phyloP scores from a whole-genome alignment of 2,113 vertebrate genomes.

The Thoracochromis brauschi region DNA sequence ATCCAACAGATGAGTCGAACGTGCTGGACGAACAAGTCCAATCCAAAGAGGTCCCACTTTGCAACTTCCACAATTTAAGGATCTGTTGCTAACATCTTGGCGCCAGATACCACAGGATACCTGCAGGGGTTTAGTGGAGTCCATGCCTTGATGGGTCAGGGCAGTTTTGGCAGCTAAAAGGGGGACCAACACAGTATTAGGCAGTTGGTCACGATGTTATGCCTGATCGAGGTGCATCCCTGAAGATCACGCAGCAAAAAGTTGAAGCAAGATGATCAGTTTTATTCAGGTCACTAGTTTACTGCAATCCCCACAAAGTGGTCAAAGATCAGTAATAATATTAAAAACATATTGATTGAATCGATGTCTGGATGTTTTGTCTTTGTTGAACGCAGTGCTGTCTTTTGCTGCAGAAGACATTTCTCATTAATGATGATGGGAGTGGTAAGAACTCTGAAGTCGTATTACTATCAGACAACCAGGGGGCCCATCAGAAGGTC shows the following conservation, averaged over 20 bases:
- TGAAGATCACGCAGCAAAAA: background rate
- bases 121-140: background rate
- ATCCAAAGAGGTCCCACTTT: background rate
- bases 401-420: background rate
- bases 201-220: background rate
- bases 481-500: background rate
- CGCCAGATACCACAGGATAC: background rate
- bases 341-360: background rate
- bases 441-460: background rate
- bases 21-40: accelerated
- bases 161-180: background rate
- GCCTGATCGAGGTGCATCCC: background rate
- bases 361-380: background rate
- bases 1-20: accelerated
- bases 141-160: background rate
- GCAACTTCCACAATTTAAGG: background rate
- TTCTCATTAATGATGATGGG: background rate
- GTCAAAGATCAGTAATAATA: background rate
- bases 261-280: background rate
- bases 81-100: background rate
- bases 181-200: accelerated
- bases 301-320: background rate
- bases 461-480: background rate
- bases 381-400: accelerated
- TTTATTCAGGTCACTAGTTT: background rate